Evolutionary conservation across 2,113 vertebrate genomes (phyloP).

Genomic region (Plotosus lineatus): DNA sequence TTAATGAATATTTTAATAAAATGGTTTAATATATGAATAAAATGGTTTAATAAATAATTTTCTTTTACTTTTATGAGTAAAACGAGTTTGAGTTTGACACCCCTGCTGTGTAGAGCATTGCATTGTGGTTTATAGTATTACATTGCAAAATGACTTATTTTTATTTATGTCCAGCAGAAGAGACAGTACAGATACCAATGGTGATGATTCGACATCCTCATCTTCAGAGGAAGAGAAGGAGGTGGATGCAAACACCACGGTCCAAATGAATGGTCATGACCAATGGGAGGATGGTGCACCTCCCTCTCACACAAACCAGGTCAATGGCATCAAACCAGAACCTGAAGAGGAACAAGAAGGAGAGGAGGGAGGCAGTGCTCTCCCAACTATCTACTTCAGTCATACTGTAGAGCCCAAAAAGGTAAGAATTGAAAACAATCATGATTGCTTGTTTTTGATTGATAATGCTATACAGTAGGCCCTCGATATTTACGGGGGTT

Average conservation of each 20-base stretch:
- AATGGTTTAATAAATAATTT: no score
- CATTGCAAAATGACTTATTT: no score
- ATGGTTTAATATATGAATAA: no score
- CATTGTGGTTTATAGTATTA: no score
- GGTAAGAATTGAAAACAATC: conserved; percentile 61
- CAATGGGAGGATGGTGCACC: conserved; percentile 56
- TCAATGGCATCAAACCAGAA: conserved; percentile 46
- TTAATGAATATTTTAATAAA: no score
- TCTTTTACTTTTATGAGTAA: no score
- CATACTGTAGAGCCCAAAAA: conserved; percentile 95
- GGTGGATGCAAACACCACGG: conserved; percentile 52
- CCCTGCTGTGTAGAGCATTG: no score
- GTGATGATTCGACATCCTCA: conserved; percentile 76
- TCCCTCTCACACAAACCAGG: conserved; percentile 23
- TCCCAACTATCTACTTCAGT: conserved; percentile 93
- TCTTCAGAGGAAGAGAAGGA: conserved; percentile 92
- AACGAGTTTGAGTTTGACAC: no score
- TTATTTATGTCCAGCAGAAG: conserved; percentile 61
- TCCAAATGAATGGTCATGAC: conserved; percentile 63
- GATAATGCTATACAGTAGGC: no score
- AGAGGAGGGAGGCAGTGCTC: conserved; percentile 62
- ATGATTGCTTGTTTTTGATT: background rate
- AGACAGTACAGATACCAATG: conserved; percentile 73
- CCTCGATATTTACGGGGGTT: no score
- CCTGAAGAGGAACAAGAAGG: conserved; percentile 55